Evolutionary conservation across 2,113 vertebrate species (phyloP).

Genomic region (Sylvietta virens): DNA sequence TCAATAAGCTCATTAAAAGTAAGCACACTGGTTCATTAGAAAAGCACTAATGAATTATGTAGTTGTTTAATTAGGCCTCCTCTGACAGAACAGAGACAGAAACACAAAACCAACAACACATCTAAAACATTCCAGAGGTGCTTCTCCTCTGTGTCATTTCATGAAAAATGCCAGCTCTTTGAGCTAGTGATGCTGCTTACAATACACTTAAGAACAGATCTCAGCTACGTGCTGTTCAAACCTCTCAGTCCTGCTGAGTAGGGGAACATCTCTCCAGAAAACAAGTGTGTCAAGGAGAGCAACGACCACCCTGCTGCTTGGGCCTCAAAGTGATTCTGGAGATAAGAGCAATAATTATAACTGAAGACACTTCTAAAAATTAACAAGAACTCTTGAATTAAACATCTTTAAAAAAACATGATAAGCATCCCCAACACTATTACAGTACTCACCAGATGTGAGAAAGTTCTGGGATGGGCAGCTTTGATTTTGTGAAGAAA

Average conservation of each 20-base stretch:
- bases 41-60: constrained; percentile 15
- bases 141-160: not conserved
- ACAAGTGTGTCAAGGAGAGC: constrained; percentile 10
- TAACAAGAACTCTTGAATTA: constrained; percentile 8
- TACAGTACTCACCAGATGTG: constrained; percentile 88
- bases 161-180: not conserved
- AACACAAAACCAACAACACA: constrained; percentile 18
- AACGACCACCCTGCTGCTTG: not conserved
- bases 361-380: constrained; percentile 1
- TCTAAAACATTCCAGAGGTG: constrained; percentile 35
- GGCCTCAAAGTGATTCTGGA: constrained; percentile 19
- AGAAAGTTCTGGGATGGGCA: constrained; percentile 93
- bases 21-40: not conserved
- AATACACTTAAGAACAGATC: constrained; percentile 2
- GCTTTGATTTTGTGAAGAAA: constrained; percentile 98
- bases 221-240: not conserved
- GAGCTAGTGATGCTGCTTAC: constrained; percentile 22
- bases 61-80: constrained; percentile 47
- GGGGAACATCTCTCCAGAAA: constrained; percentile 14
- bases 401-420: fast-evolving
- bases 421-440: not conserved
- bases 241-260: not conserved
- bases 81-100: constrained; percentile 33
- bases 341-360: constrained; percentile 28
- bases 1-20: constrained; percentile 35